Evolutionary conservation across 1,140 invertebrate genomes (phyloP), one percentile per base, ranked within the genome.

Genomic region (Bombus confusus): DNA sequence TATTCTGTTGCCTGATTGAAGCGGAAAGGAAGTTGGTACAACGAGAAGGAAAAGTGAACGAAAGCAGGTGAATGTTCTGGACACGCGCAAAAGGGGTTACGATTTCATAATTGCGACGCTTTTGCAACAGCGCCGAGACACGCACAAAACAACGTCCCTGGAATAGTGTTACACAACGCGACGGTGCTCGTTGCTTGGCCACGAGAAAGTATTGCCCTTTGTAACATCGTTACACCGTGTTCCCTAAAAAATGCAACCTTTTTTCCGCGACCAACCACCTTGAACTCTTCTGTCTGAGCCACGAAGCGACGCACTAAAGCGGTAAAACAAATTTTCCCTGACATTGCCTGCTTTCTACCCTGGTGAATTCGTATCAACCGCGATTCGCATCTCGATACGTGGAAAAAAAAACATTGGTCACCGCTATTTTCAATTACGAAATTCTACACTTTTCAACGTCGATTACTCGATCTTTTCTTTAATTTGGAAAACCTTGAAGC

Each of bases 91-190:
- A 83, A n/a, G 2, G 31, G 12, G 47, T 72, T 71, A 47, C 64
- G 62, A 84, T 84, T 80, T 84, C 64, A 72, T 84, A 84, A 84
- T 84, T 84, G 83, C 83, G 39, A 62, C 76, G 52, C 76, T 80
- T 84, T 72, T 43, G 37, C 22, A 59, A 25, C 25, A 28, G 22
- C 74, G 2, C 12, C 28, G 52, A 47, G 39, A 84, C 76, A 77
- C 76, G 82, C 47, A 64, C 34, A 37, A 84, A 84, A 80, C 76
- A 84, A 84, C 66, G 52, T 52, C 28, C 76, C 52, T 41, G 39
- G 66, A 59, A 41, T 84, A 84, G 80, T 62, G 83, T 84, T 84
- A 84, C 66, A 62, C 52, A 34, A 22, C 75, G n/a, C 37, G 28
- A 15, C 39, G 39, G n/a, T 5, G 12, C 0, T 3, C 57, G n/a